phyloP scores from a whole-genome alignment of 1,140 invertebrate species.

The Trichomalopsis sarcophagae region DNA sequence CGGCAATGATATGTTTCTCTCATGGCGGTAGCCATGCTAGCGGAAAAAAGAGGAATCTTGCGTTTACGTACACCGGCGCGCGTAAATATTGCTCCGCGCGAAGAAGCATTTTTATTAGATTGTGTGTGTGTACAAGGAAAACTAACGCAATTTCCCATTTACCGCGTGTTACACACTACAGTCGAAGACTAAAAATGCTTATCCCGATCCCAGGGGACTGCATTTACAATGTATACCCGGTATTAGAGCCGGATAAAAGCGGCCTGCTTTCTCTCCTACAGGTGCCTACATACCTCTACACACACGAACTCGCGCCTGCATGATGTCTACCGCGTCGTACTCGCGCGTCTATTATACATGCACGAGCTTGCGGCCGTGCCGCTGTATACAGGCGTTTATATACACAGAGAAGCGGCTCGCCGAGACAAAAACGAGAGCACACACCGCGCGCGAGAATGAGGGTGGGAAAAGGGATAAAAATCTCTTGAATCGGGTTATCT shows the following conservation, averaged over 20 bases:
- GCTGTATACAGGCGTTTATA: not conserved
- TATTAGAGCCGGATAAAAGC: not conserved
- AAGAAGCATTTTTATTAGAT: too few relatives aligned
- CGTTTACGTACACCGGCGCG: not conserved
- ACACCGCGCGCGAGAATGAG: not conserved
- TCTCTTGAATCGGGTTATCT: conserved; percentile 57
- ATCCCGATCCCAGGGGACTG: not conserved
- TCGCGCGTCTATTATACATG: not conserved
- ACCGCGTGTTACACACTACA: not conserved
- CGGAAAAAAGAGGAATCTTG: not conserved
- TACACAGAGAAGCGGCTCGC: not conserved
- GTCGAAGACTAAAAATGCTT: not conserved
- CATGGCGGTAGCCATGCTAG: not conserved
- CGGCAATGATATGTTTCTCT: not conserved
- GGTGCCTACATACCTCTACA: not conserved
- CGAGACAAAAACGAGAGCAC: not conserved
- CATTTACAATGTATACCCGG: not conserved
- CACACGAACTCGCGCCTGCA: not conserved
- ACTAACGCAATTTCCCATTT: not conserved
- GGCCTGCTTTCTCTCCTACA: not conserved
- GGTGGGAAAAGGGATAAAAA: conserved; percentile 28
- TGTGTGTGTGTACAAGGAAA: too few relatives aligned
- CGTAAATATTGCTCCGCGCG: too few relatives aligned
- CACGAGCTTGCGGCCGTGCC: not conserved
- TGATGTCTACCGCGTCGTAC: not conserved